Conservation (phyloP, 2,888 invertebrate genomes). For the Colostygia pectinataria region DNA sequence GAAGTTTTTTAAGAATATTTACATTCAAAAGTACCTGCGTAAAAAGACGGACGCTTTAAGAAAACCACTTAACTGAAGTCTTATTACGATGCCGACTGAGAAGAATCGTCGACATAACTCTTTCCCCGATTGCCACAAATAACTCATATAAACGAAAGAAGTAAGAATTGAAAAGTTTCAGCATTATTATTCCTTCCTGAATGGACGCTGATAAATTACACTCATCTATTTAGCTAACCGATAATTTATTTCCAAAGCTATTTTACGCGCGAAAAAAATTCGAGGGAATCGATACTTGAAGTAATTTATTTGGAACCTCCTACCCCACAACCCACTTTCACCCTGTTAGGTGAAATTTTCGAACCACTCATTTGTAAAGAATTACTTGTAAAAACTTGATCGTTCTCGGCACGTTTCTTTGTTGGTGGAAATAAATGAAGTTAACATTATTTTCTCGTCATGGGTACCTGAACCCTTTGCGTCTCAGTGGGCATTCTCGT, state of each 20-base stretch:
- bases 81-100: constrained; percentile 6
- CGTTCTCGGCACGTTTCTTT: constrained; percentile 12
- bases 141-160: constrained; percentile 20
- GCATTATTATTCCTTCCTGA: constrained; percentile 18
- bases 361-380: constrained; percentile 29
- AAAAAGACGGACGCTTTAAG: too few relatives aligned
- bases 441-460: too few relatives aligned
- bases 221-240: constrained; percentile 32
- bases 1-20: too few relatives aligned
- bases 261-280: constrained; percentile 23
- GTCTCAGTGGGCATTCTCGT: too few relatives aligned
- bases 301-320: constrained; percentile 32
- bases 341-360: background rate
- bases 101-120: constrained; percentile 13
- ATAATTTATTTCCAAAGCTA: constrained; percentile 31
- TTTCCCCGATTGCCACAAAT: constrained; percentile 12
- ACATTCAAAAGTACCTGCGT: too few relatives aligned
- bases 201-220: constrained; percentile 28
- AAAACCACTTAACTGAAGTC: background rate
- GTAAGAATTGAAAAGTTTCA: constrained; percentile 28
- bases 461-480: too few relatives aligned
- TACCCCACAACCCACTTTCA: constrained; percentile 8
- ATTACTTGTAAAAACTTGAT: constrained; percentile 26
- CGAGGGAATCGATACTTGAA: constrained; percentile 23
- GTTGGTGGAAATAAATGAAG: background rate